Base-by-base conservation (phyloP, 1,140 invertebrate genomes). In the Helicoverpa armigera region DNA sequence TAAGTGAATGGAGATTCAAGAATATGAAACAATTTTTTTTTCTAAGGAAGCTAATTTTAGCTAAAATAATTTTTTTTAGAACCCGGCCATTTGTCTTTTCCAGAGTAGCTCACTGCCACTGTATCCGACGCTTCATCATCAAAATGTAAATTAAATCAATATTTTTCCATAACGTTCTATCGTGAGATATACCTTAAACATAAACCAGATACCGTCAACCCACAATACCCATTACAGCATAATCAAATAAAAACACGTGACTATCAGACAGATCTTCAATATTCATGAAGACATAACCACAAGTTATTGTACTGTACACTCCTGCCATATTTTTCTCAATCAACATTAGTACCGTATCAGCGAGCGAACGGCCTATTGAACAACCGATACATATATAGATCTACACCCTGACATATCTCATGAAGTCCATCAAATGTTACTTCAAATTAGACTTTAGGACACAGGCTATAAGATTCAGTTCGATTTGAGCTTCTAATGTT, bases 281-380 rank as follows among this genome's bases (percentile, higher is more conserved):
- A 95, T 95, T 94, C 93, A 95, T 95, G 92, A 94, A 92, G 88
- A 89, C 87, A 95, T 95, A 92, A 94, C 90, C 91, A 85, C 88
- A 90, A 92, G 88, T 94, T 91, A 92, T 92, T 89, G 87, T 86
- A 70, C 79, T 83, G 81, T 89, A 86, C 87, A 82, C 75, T 58
- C 82, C 83, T 82, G 89, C 92, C 88, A 94, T 95, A 94, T 95
- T 95, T 95, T 95, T 95, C 92, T 89, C 92, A 95, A 94, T 95
- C 92, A 94, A 92, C 92, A 95, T 95, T 95, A 95, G 92, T 93
- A 82, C 43, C 87, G 90, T 95, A 95, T 94, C 94, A 93, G 84
- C 83, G 83, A 86, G 88, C 88, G 86, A 88, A 90, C 89, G 87
- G 87, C 89, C 90, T 92, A 93, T 92, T 93, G 88, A 89, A 81